Evolutionary conservation across 2,888 invertebrate species (phyloP), one percentile per base, ranked within the genome.

Genomic region (Lottia gigantea): DNA sequence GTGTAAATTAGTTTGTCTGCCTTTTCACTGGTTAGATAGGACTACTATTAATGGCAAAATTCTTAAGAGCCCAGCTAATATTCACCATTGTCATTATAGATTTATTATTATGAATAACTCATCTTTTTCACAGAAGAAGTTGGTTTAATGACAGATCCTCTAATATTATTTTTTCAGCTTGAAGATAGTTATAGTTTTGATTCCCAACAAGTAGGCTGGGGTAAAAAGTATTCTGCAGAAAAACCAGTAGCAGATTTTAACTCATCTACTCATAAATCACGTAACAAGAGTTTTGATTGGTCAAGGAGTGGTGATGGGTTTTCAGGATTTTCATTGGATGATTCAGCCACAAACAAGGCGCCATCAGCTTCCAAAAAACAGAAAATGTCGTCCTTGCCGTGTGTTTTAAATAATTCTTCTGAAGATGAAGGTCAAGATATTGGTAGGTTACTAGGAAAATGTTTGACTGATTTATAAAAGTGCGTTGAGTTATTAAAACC

Each of bases 241-340:
- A 55, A 55, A 55, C 55, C 55, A 23, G 7, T 40, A 40, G 40
- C 40, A 40, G 55, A 55, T 23, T 14, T 23, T 11, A 19, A 55
- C 11, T 11, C 7, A 49, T 14, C 55, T 55, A 23, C 12, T 19
- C 19, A 23, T 23, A 23, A 55, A 23, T 23, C 19, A 23, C 12
- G 55, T 23, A 55, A 55, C 11, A 55, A 19, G 23, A 55, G 55
- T 55, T 55, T 55, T 55, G 55, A 55, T 55, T 55, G 55, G 55
- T 23, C 19, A 19, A 19, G 55, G 11, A 55, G 55, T 23, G 19
- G 55, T 23, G 55, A 55, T 19, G 55, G 55, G 11, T 55, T 55
- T 23, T n/a, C 55, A 23, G 55, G 55, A 55, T 55, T 55, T 12
- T 19, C 55, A 12, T 55, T 23, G 2, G 55, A 55, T 55, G 11